A percentile compares a stretch with the other conserved stretches of the same genome.
phyloP scores from a whole-genome alignment of 2,888 invertebrate genomes.

The Eretmocerus hayati region DNA sequence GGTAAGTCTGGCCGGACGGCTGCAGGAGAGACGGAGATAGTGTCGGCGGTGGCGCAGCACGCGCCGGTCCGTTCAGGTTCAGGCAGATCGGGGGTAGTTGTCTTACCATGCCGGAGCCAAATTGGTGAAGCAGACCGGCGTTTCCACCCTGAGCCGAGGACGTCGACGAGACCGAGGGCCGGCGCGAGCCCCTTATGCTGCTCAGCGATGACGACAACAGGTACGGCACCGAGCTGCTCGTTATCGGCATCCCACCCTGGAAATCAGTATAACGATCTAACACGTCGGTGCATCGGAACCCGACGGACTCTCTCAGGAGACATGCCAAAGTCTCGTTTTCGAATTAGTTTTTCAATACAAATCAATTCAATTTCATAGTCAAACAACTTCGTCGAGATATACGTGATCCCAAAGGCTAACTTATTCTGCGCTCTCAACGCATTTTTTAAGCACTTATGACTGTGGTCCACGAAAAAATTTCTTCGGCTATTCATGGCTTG shows the following conservation, averaged over 20 bases:
- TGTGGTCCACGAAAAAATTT: too few relatives aligned
- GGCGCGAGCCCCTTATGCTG: slow-evolving; percentile 63
- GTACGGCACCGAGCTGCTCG: slow-evolving; percentile 81
- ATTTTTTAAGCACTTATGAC: too few relatives aligned
- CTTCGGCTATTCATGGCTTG: too few relatives aligned
- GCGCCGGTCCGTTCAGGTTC: slow-evolving; percentile 54
- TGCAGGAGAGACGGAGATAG: slow-evolving; percentile 46
- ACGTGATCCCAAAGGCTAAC: too few relatives aligned
- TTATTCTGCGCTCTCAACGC: too few relatives aligned
- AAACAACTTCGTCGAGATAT: too few relatives aligned
- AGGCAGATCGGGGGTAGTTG: slow-evolving; percentile 62
- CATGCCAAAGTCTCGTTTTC: too few relatives aligned
- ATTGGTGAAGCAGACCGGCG: slow-evolving; percentile 77
- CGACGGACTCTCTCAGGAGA: too few relatives aligned
- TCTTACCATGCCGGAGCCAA: slow-evolving; percentile 93
- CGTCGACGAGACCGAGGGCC: slow-evolving; percentile 66
- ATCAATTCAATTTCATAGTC: too few relatives aligned
- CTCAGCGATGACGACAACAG: slow-evolving; percentile 73
- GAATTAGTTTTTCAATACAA: too few relatives aligned
- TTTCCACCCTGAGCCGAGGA: slow-evolving; percentile 58
- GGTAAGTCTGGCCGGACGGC: slow-evolving; percentile 51
- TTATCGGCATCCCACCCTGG: slow-evolving; percentile 68
- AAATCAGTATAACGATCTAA: background rate
- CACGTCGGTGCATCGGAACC: too few relatives aligned
- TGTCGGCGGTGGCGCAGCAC: slow-evolving; percentile 48